Evolutionary conservation across 2,113 vertebrate genomes (phyloP).

Genomic region (Corythoichthys intestinalis): DNA sequence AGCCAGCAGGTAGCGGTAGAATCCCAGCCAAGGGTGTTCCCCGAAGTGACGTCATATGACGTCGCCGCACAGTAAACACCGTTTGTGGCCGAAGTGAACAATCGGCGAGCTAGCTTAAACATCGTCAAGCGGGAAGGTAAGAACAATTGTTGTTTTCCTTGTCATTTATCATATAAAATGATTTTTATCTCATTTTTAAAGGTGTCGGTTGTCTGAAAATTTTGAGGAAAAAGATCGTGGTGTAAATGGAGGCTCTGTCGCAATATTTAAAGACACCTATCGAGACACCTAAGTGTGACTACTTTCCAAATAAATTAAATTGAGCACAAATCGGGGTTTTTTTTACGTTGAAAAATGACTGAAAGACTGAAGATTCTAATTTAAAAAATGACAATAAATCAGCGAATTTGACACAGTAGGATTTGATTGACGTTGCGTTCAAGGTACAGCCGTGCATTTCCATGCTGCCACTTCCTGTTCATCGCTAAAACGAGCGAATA

Average conservation of each 20-base stretch:
- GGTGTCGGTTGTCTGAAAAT: neutral
- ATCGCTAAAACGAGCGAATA: neutral
- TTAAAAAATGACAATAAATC: neutral
- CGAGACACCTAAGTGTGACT: neutral
- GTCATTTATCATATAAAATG: accelerated
- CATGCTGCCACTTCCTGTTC: neutral
- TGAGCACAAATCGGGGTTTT: neutral
- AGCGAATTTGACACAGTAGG: neutral
- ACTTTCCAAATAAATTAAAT: neutral
- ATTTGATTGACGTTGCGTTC: neutral
- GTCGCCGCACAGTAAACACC: conserved; percentile 37
- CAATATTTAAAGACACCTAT: neutral
- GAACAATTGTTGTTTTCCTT: neutral
- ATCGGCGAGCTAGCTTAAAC: neutral
- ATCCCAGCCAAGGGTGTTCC: neutral
- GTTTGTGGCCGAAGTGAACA: neutral
- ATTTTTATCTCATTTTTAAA: neutral
- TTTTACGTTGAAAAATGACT: neutral
- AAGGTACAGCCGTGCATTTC: neutral
- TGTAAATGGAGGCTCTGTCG: neutral
- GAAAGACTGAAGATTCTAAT: too few species aligned
- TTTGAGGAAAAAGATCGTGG: too few species aligned
- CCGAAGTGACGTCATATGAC: neutral
- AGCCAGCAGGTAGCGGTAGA: conserved; percentile 43
- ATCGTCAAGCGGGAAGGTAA: conserved; percentile 26